A percentile compares a stretch with the other conserved stretches of the same genome.
Evolutionary conservation across 64 coral and sea anemone species (phyloP).

Genomic region (Pachyseris speciosa): DNA sequence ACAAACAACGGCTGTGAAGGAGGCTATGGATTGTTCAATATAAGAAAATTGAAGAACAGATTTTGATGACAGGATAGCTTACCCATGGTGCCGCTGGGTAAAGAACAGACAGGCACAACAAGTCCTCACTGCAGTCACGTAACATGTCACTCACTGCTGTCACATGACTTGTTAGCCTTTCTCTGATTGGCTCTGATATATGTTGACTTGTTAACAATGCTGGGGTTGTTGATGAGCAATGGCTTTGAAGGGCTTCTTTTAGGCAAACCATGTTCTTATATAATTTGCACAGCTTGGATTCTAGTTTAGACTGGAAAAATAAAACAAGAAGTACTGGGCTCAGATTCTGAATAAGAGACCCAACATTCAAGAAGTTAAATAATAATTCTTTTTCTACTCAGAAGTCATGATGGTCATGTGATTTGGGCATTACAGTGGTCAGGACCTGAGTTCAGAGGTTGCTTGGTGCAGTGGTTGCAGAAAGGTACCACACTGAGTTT

Average conservation of each 20-base stretch:
- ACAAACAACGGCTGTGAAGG: no score
- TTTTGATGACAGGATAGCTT: neutral
- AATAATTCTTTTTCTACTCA: no score
- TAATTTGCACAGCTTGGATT: conserved; percentile 84
- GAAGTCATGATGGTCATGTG: no score
- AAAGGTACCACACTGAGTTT: no score
- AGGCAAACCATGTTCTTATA: conserved; percentile 85
- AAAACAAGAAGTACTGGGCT: neutral
- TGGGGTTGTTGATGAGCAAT: neutral
- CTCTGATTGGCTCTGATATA: conserved; percentile 78
- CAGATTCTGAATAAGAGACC: no score
- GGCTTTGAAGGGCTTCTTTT: conserved; percentile 33
- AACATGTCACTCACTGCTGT: conserved; percentile 53
- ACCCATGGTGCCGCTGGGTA: conserved; percentile 89
- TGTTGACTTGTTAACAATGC: conserved; percentile 48
- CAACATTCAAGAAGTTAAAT: no score
- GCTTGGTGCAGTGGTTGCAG: no score
- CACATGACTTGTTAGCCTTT: conserved; percentile 62
- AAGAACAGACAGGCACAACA: conserved; percentile 80
- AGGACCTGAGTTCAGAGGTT: no score
- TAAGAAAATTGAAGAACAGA: neutral
- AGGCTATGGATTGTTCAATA: no score
- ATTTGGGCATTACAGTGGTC: no score
- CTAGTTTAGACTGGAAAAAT: conserved; percentile 54
- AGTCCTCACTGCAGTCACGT: conserved; percentile 65